These are phyloP conservation scores for Heliothis subflexa DNA, from an alignment of 1,140 invertebrate genomes.

Conservation along the genomic window DNA sequence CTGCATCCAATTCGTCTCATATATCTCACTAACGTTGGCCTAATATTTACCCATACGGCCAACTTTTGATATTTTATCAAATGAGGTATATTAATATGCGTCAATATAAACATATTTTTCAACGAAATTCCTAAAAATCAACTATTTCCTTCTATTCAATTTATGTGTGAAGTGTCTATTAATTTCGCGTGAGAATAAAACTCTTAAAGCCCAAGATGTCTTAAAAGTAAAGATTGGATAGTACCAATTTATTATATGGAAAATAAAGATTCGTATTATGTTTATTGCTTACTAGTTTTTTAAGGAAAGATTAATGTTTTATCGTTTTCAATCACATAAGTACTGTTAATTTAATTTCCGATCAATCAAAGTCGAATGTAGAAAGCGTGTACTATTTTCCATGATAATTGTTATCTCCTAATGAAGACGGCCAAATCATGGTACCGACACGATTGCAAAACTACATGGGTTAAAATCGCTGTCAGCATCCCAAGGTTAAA, in stretches of 20 bases:
- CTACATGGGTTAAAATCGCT: no score
- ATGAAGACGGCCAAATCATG: no score
- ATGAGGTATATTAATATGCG: neutral
- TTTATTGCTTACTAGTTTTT: constrained; percentile 8
- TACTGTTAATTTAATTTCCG: constrained; percentile 12
- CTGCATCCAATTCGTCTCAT: neutral
- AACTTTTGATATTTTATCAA: no score
- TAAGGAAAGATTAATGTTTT: constrained; percentile 29
- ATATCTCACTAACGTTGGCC: neutral
- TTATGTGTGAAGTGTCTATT: neutral
- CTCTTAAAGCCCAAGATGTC: constrained; percentile 4
- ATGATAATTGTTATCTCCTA: neutral
- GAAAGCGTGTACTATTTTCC: constrained; percentile 11
- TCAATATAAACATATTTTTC: neutral
- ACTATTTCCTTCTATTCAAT: neutral
- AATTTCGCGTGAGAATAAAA: constrained; percentile 1
- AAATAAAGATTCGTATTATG: constrained; percentile 6
- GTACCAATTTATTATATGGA: neutral
- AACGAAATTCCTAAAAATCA: neutral
- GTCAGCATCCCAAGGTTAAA: no score
- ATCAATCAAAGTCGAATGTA: constrained; percentile 7
- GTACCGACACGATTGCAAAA: no score
- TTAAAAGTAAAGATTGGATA: constrained; percentile 4
- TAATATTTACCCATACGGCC: no score
- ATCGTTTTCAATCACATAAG: constrained; percentile 13